Conservation (phyloP, 2,888 invertebrate genomes). For the Diogma glabrata region DNA sequence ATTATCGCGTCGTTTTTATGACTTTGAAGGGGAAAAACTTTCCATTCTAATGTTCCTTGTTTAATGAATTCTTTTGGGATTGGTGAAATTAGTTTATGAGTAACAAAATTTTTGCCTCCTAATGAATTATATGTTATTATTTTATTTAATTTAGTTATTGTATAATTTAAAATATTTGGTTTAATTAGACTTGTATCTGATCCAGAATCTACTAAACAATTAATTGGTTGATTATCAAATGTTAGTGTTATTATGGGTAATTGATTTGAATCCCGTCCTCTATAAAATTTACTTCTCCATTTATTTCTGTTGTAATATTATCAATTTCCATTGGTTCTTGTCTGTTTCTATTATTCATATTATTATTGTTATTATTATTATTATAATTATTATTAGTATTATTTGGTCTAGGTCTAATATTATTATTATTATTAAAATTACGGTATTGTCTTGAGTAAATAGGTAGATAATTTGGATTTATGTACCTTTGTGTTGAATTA, state of each 20-base stretch:
- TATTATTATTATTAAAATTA: neutral
- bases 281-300: neutral
- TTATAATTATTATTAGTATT: neutral
- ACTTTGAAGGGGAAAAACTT: slow-evolving; percentile 11
- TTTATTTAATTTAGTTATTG: slow-evolving; percentile 4
- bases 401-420: neutral
- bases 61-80: slow-evolving; percentile 10
- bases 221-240: slow-evolving; percentile 8
- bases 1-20: slow-evolving; percentile 11
- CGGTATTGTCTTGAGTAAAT: no score
- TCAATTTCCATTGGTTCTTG: neutral
- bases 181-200: slow-evolving; percentile 12
- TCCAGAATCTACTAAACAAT: slow-evolving; percentile 11
- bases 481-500: no score
- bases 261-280: slow-evolving; percentile 67
- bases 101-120: slow-evolving; percentile 6
- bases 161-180: slow-evolving; percentile 3
- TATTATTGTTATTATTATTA: neutral
- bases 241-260: slow-evolving; percentile 18
- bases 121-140: slow-evolving; percentile 10
- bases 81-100: slow-evolving; percentile 10
- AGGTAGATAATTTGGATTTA: no score
- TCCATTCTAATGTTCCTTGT: slow-evolving; percentile 10
- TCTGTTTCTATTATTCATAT: neutral
- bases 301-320: neutral